These are phyloP conservation scores for Drosophila paranaensis DNA, from an alignment of 2,888 invertebrate species.

Conservation along the genomic window DNA sequence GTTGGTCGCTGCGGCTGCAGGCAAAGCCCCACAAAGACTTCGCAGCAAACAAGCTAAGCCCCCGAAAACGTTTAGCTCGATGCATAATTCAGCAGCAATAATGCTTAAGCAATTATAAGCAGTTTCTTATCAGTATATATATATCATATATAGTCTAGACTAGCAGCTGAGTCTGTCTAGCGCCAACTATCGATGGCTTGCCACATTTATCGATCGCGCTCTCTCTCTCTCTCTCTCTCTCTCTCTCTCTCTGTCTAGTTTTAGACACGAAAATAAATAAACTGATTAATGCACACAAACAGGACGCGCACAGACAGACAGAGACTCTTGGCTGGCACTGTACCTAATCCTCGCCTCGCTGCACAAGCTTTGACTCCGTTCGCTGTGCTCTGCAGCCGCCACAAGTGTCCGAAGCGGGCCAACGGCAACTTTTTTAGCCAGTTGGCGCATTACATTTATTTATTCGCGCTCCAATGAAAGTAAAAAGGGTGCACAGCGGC, in stretches of 20 bases:
- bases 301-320: conserved; percentile 16
- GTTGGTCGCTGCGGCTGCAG: conserved; percentile 41
- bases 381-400: conserved; percentile 20
- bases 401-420: conserved; percentile 41
- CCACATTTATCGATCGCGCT: too few species aligned
- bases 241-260: too few species aligned
- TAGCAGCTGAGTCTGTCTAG: too few species aligned
- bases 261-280: conserved; percentile 65
- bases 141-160: too few species aligned
- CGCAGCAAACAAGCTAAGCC: neutral
- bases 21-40: neutral
- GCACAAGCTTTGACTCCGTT: neutral
- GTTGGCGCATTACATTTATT: conserved; percentile 62
- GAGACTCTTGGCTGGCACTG: conserved; percentile 24
- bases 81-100: too few species aligned
- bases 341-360: conserved; percentile 38
- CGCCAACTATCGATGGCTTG: too few species aligned
- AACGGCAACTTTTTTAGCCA: conserved; percentile 34
- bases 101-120: too few species aligned
- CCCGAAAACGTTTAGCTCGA: neutral
- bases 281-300: conserved; percentile 65
- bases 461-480: conserved; percentile 60
- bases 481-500: conserved; percentile 52
- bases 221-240: too few species aligned
- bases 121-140: neutral